A percentile compares a stretch with the other conserved stretches of the same genome.
Evolutionary conservation across 2,888 invertebrate species (phyloP).

Genomic region (Xestoiulus laeticollis): DNA sequence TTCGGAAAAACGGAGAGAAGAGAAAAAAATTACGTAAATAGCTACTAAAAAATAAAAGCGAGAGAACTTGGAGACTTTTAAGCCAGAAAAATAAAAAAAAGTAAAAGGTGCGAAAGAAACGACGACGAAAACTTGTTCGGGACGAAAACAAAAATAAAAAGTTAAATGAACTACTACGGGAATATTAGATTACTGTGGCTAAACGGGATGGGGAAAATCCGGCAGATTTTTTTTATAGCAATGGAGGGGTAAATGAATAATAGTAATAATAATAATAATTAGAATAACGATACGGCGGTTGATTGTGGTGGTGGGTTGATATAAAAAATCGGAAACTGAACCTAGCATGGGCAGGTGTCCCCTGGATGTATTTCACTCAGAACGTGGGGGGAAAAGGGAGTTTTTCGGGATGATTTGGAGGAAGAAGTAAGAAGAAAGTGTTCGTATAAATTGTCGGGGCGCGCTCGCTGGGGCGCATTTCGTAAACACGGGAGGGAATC

Average conservation of each 20-base stretch:
- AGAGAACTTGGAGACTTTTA: too few species aligned
- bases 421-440: too few species aligned
- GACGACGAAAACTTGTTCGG: background rate
- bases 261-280: background rate
- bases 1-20: background rate
- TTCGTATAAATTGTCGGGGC: background rate
- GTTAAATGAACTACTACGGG: too few species aligned
- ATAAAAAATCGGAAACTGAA: conserved; percentile 36
- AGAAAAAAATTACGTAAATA: background rate
- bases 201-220: background rate
- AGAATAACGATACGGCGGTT: background rate
- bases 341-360: conserved; percentile 50
- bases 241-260: too few species aligned
- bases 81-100: background rate
- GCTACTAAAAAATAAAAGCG: background rate
- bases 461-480: background rate
- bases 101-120: too few species aligned
- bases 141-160: background rate
- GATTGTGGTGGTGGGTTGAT: background rate
- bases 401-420: background rate
- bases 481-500: background rate
- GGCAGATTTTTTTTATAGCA: too few species aligned
- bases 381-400: conserved; percentile 56
- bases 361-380: conserved; percentile 56
- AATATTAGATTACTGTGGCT: conserved; percentile 17